A percentile compares a stretch with the other conserved stretches of the same genome.
Evolutionary conservation across 2,888 invertebrate genomes (phyloP).

Genomic region (Psylliodes chrysocephalus): DNA sequence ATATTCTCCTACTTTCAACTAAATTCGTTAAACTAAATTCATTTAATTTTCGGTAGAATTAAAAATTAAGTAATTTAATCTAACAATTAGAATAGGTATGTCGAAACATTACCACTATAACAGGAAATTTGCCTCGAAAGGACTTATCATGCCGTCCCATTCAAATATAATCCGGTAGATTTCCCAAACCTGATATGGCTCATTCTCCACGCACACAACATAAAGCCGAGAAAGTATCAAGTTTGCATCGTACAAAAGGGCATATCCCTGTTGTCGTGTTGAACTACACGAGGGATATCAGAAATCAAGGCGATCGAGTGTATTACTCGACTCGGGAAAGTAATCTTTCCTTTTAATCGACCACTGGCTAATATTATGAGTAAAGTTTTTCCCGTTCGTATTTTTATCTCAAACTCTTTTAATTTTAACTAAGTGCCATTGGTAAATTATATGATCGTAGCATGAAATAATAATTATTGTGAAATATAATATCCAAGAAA

Average conservation of each 20-base stretch:
- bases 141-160: not conserved
- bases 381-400: not conserved
- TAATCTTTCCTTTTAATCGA: slow-evolving; percentile 15
- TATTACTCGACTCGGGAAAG: slow-evolving; percentile 5
- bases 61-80: no score
- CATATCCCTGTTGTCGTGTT: slow-evolving; percentile 1
- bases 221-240: slow-evolving; percentile 11
- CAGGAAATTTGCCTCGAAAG: slow-evolving; percentile 2
- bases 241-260: slow-evolving; percentile 1
- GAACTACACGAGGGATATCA: slow-evolving; percentile 9
- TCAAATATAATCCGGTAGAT: slow-evolving; percentile 10
- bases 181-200: slow-evolving; percentile 4
- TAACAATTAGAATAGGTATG: no score
- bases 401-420: slow-evolving; percentile 3
- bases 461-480: slow-evolving; percentile 5
- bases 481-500: not conserved
- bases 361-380: slow-evolving; percentile 14
- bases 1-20: no score
- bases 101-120: not conserved
- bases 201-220: slow-evolving; percentile 13
- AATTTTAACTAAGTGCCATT: slow-evolving; percentile 9
- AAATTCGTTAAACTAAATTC: no score
- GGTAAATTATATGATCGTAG: not conserved
- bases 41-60: no score
- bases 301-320: slow-evolving; percentile 8